Base-by-base conservation (phyloP, 2,888 invertebrate genomes). In the Phalangium opilio region DNA sequence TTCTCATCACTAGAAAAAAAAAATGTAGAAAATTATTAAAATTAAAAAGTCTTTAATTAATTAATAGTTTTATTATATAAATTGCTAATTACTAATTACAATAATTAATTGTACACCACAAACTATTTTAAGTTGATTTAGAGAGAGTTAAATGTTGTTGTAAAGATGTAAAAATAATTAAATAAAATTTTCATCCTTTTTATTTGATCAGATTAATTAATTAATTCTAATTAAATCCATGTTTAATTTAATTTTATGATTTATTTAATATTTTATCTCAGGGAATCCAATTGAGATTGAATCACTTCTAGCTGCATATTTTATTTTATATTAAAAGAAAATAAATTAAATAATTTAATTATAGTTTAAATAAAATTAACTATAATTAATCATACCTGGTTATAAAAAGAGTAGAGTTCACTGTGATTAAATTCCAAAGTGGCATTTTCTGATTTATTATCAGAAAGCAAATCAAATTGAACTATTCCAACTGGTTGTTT, bases 381-480 rank as follows among this genome's bases (percentile, higher is more conserved):
- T 5, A 3, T 10, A 43, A 35, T 27, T n/a, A 5, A 8, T 20
- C 20, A 40, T 50, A 52, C 52, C 41, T 52, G 47, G 41, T 52
- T 48, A 32, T 52, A 52, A 14, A 52, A 43, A 21, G 47, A 39
- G 43, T 52, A 52, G 20, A 66, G 51, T 54, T 66, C 63, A 40
- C 63, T 58, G 50, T 65, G 66, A 15, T 61, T 61, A 56, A 65
- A 65, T 53, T 66, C 65, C 51, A 65, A 51, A 21, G 58, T 50
- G 5, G 64, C 57, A 46, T 61, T 62, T 33, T 65, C 62, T 46
- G 55, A 57, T 42, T 36, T 50, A 21, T 45, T 44, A 34, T 63
- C 57, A 51, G 61, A 55, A 11, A 52, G 52, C 2, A 64, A 46
- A 33, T 53, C 56, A 10, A 66, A 51, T 50, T 65, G 63, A 55